Conservation (phyloP, 2,888 invertebrate species). For the Venustoraphidia nigricollis region DNA sequence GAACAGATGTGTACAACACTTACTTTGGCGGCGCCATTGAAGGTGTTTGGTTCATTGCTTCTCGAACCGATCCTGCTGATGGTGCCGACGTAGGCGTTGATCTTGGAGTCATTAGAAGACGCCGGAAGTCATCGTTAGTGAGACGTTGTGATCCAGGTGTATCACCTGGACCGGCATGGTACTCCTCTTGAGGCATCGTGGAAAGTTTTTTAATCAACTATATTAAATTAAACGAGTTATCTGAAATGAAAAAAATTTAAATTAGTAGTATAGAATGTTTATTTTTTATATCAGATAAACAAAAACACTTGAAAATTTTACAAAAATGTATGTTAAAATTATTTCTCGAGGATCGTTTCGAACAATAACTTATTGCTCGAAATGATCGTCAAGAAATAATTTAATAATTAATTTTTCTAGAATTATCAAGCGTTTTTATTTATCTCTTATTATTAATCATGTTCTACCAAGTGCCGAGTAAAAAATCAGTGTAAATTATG, state of each 20-base stretch:
- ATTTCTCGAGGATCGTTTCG: too few species aligned
- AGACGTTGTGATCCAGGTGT: conserved; percentile 62
- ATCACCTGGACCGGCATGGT: conserved; percentile 30
- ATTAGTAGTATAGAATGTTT: background rate
- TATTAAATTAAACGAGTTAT: background rate
- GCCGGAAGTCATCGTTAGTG: conserved; percentile 95
- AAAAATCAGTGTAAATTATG: too few species aligned
- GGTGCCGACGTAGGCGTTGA: conserved; percentile 47
- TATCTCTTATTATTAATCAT: too few species aligned
- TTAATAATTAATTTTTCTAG: too few species aligned
- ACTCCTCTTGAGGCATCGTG: conserved; percentile 33
- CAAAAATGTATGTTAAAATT: too few species aligned
- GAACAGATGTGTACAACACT: background rate
- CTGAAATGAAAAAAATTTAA: background rate
- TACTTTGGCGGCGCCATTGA: conserved; percentile 21
- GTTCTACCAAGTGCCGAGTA: too few species aligned
- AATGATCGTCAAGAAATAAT: too few species aligned
- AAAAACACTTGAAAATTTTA: too few species aligned
- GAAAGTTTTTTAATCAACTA: background rate
- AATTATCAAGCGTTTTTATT: too few species aligned
- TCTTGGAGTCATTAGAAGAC: conserved; percentile 87
- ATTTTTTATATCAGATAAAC: too few species aligned
- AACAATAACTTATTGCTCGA: too few species aligned
- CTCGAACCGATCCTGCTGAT: conserved; percentile 45
- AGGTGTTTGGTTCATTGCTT: conserved; percentile 47